A percentile compares a stretch with the other conserved stretches of the same genome.
Conservation (phyloP, 2,797 vertebrate species). For the Erethizon dorsatum region DNA sequence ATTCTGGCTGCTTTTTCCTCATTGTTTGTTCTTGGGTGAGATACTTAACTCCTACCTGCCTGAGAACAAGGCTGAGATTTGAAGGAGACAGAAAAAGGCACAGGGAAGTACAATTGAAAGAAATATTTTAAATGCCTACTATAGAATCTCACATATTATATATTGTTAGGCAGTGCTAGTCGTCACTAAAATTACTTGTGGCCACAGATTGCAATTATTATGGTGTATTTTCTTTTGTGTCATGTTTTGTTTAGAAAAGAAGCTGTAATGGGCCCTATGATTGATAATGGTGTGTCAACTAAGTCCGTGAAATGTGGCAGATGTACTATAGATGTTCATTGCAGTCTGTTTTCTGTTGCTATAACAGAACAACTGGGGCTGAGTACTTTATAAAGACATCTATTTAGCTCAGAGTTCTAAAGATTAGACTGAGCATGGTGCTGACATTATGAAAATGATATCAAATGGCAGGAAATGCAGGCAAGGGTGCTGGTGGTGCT, state of each 20-base stretch:
- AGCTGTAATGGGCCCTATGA: neutral
- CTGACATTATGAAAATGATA: neutral
- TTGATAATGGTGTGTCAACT: neutral
- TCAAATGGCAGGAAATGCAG: neutral
- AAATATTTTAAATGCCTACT: neutral
- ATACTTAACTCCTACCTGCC: neutral
- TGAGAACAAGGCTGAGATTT: neutral
- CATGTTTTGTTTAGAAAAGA: neutral
- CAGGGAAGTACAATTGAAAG: neutral
- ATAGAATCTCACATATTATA: neutral
- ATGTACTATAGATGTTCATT: neutral
- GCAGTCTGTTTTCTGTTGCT: neutral
- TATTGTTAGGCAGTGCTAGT: neutral
- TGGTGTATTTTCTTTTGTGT: neutral
- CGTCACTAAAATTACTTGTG: slow-evolving; percentile 13
- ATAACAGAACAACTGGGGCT: neutral
- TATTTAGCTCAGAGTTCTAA: neutral
- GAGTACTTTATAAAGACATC: neutral
- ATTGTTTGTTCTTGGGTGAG: slow-evolving; percentile 7
- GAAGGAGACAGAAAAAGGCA: neutral
- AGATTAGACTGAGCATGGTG: neutral
- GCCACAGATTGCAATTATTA: neutral
- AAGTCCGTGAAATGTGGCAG: neutral
- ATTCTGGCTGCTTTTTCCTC: neutral
- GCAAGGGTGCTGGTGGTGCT: neutral